Base-by-base conservation (phyloP, 2,888 invertebrate genomes). In the Euplagia quadripunctaria region DNA sequence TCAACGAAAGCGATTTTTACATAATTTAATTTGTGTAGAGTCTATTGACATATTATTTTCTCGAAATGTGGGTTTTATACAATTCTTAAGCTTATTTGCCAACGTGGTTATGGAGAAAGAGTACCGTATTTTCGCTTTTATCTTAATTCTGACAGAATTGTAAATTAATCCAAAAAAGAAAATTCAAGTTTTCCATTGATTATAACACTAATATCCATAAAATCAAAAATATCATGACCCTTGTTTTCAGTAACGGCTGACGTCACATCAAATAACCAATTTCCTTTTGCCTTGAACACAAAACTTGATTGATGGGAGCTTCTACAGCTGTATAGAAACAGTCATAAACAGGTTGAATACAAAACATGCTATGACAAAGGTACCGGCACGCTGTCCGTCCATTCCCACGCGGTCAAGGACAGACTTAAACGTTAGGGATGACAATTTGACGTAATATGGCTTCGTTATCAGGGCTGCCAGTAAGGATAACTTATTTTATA, bases 371-470 rank as follows among this genome's bases (percentile, higher is more conserved):
- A 20, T 58, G 71, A 78, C 79, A 82, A 78, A 78, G 75, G 72
- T 64, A 66, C 55, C 76, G 52, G 16, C 76, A 79, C 70, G 75
- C 72, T n/a, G 51, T 51, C 52, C 65, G 66, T 65, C 68, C 76
- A 68, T 78, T 83, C 83, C 82, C 83, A 82, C 76, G 82, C 61
- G 73, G 75, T 42, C 74, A 77, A 83, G 83, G 83, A 74, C 79
- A 65, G 8, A 41, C 14, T 43, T 31, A 20, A 20, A n/a, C 42
- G 17, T 68, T 52, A 76, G 74, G 71, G 71, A 61, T 74, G 74
- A 42, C 72, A 75, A 72, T 70, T 61, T 41, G 46, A 42, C 41
- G 41, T 61, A 41, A 61, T 65, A 65, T 49, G 16, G 17, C 64
- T 16, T 55, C 55, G 12, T 42, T 14, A 41, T 42, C 20, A 20